Evolutionary conservation across 2,797 vertebrate species (phyloP).

Genomic region (Momotus momota): DNA sequence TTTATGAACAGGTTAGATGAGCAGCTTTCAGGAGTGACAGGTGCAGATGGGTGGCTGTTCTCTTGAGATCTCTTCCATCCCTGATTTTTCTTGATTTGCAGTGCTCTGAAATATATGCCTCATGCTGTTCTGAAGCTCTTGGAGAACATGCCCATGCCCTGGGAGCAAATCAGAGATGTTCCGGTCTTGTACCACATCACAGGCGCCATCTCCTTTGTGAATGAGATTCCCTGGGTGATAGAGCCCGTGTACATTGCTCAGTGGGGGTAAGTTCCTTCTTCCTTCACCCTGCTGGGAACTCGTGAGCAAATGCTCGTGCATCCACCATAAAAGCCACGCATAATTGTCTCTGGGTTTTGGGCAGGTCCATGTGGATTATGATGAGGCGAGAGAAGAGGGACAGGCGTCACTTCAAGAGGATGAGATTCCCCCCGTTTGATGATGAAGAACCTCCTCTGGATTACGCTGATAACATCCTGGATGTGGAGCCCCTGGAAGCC

Average conservation of each 20-base stretch:
- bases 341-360: not conserved
- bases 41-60: not conserved
- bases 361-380: constrained; percentile 99
- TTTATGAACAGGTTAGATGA: not conserved
- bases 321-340: fast-evolving
- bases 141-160: constrained; percentile 99
- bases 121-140: constrained; percentile 97
- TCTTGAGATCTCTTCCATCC: not conserved
- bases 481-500: constrained; percentile 97
- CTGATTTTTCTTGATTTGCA: constrained; percentile 23
- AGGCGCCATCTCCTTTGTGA: constrained; percentile 98
- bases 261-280: constrained; percentile 89
- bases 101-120: constrained; percentile 99
- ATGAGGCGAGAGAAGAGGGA: constrained; percentile 99
- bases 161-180: constrained; percentile 98
- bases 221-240: constrained; percentile 99
- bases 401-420: constrained; percentile 96
- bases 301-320: fast-evolving
- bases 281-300: fast-evolving
- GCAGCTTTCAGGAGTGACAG: not conserved
- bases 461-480: constrained; percentile 98
- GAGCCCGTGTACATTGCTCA: constrained; percentile 98
- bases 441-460: constrained; percentile 97
- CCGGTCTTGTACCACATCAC: constrained; percentile 98
- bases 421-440: constrained; percentile 98